Evolutionary conservation across 2,888 invertebrate genomes (phyloP), one percentile per base, ranked within the genome.

Genomic region (Drosophila nr. perissopoda): DNA sequence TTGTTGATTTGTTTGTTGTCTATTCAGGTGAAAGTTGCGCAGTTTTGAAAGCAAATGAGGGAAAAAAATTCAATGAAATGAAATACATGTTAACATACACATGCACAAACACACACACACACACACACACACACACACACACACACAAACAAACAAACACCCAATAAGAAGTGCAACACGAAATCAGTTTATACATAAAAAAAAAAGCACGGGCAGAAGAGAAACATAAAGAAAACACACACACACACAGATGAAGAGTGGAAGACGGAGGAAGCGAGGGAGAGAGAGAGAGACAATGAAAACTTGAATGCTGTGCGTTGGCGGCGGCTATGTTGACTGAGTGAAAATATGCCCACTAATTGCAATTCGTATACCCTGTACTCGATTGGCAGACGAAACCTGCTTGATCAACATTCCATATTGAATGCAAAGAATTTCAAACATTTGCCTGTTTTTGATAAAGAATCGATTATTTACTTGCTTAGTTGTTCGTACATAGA

Each of bases 21-120:
- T 46, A 57, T 51, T 71, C 68, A 74, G 77, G 83, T 84, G 88
- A 83, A 83, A 83, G 83, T 83, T 87, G 74, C 73, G 75, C 77
- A 70, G 77, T 70, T 79, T 46, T 74, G 62, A 84, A 82, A 77
- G 74, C 76, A 84, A 82, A 79, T 78, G 69, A 65, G 74, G 64
- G 63, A 65, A 78, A 87, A 66, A 67, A 70, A 69, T 74, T 67
- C 57, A 77, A 67, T 69, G 49, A 57, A 62, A 53, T 60, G 42
- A 58, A 60, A 74, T 67, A 71, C 40, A 62, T 71, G 66, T 68
- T 59, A 51, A 70, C 66, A 67, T 56, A 40, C 29, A 67, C 46
- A 69, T 33, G 8, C 4, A 42, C 11, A 49, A n/a, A 21, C 48
- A 27, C 33, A 29, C 18, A 52, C 11, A 67, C 27, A 57, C 2